Base-by-base conservation (phyloP, 2,113 vertebrate species). In the Rhagologus leucostigma region DNA sequence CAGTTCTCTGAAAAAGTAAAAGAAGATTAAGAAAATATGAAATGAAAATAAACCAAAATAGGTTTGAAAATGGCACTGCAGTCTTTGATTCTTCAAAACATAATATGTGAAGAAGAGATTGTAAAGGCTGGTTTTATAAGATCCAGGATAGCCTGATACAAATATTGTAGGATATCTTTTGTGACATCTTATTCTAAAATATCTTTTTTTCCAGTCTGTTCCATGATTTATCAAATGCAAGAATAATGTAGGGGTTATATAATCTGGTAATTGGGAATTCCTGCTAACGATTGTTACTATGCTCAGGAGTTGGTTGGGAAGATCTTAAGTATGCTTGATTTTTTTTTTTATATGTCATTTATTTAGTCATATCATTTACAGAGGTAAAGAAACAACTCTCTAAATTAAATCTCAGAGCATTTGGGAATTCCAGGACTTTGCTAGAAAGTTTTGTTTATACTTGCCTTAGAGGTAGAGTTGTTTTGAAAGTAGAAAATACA, bases 391-490 rank as follows among this genome's bases (percentile, higher is more conserved):
- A 60, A 29, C 16, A 76, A 9, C 39, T 82, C 6, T 81, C 68
- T 47, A 53, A 60, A 24, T 68, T 64, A 59, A 53, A 49, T 93
- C 46, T 76, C 49, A 53, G 46, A 65, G 42, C 10, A 42, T 71
- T 69, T 67, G 39, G 19, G 44, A 70, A 67, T 74, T 81, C 39
- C 27, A 55, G 53, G 76, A 47, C 60, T 86, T 77, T 41, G 39
- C 52, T 94, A 47, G n/a, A 35, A 85, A 65, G 85, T 81, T 92
- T 74, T 89, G 50, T 92, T 92, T 70, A 62, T 94, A 59, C 46
- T 84, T 94, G 71, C 11, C 42, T 94, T 90, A 46, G 23, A 46
- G 41, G 16, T 46, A 49, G 33, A 73, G 49, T 65, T 91, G 13
- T 78, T 81, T 32, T 79, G 42, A 81, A 93, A 80, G 53, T 50